Evolutionary conservation across 2,888 invertebrate species (phyloP).

Genomic region (Scaptomyza tumidula): DNA sequence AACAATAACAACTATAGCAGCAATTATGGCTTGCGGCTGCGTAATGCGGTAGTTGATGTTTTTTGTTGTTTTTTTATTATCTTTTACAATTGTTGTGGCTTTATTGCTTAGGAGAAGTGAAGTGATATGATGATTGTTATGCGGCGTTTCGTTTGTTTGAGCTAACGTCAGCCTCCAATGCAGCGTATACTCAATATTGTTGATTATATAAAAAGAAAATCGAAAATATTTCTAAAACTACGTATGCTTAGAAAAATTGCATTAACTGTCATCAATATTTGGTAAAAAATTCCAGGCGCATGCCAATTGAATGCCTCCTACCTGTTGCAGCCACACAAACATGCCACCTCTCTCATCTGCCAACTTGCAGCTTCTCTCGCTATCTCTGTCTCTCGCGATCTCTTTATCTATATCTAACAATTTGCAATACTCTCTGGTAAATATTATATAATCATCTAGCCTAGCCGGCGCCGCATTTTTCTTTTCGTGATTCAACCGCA

Average conservation of each 20-base stretch:
- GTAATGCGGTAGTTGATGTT: constrained; percentile 63
- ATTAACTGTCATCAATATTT: constrained; percentile 69
- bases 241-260: constrained; percentile 41
- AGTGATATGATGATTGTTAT: constrained; percentile 41
- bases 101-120: constrained; percentile 27
- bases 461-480: constrained; percentile 58
- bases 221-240: constrained; percentile 18
- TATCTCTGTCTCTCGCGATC: background rate
- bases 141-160: constrained; percentile 13
- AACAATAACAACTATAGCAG: constrained; percentile 10
- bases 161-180: constrained; percentile 32
- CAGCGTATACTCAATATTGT: constrained; percentile 37
- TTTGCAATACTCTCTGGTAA: constrained; percentile 50
- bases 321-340: constrained; percentile 40
- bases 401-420: constrained; percentile 10
- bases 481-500: constrained; percentile 61
- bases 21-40: constrained; percentile 42
- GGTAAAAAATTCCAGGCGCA: constrained; percentile 66
- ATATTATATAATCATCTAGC: constrained; percentile 65
- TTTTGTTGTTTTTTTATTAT: background rate
- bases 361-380: constrained; percentile 3
- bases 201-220: constrained; percentile 36
- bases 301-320: constrained; percentile 52
- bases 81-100: constrained; percentile 25
- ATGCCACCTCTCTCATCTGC: constrained; percentile 10